Evolutionary conservation across 30 jellyfish, hydroid and myxozoan genomes (phyloP).

Genomic region (Turritopsis dohrnii): DNA sequence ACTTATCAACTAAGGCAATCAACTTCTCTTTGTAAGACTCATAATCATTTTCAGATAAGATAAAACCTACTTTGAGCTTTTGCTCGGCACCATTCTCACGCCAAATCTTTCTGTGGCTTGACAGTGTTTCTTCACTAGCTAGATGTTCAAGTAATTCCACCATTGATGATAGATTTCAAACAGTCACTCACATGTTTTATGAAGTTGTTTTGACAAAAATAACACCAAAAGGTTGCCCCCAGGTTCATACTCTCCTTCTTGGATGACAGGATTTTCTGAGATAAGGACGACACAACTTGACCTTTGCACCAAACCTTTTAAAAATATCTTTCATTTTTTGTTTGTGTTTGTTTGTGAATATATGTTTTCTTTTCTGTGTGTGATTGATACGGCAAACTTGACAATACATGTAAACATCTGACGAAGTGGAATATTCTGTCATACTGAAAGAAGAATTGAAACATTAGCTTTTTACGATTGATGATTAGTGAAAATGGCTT

Average conservation of each 20-base stretch:
- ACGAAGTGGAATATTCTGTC: not conserved
- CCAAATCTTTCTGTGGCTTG: slow-evolving; percentile 46
- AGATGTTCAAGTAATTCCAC: slow-evolving; percentile 67
- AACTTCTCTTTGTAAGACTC: not conserved
- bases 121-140: slow-evolving; percentile 43
- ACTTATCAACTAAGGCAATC: slow-evolving; percentile 10
- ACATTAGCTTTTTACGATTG: too few species aligned
- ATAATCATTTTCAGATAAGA: slow-evolving; percentile 15
- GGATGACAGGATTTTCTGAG: slow-evolving; percentile 35
- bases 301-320: slow-evolving; percentile 29
- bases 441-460: not conserved
- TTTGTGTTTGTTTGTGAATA: slow-evolving; percentile 38
- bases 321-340: slow-evolving; percentile 14
- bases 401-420: slow-evolving; percentile 31
- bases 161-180: slow-evolving; percentile 33
- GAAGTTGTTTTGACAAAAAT: slow-evolving; percentile 40
- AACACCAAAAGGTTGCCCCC: slow-evolving; percentile 72
- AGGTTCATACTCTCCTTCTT: slow-evolving; percentile 66
- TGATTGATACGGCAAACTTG: slow-evolving; percentile 56
- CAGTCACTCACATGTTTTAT: slow-evolving; percentile 56
- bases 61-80: slow-evolving; percentile 26
- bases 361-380: slow-evolving; percentile 42
- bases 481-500: too few species aligned
- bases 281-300: slow-evolving; percentile 25
- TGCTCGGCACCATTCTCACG: slow-evolving; percentile 56